phyloP scores from a whole-genome alignment of 2,113 vertebrate genomes.

The Microcebus jonahi region DNA sequence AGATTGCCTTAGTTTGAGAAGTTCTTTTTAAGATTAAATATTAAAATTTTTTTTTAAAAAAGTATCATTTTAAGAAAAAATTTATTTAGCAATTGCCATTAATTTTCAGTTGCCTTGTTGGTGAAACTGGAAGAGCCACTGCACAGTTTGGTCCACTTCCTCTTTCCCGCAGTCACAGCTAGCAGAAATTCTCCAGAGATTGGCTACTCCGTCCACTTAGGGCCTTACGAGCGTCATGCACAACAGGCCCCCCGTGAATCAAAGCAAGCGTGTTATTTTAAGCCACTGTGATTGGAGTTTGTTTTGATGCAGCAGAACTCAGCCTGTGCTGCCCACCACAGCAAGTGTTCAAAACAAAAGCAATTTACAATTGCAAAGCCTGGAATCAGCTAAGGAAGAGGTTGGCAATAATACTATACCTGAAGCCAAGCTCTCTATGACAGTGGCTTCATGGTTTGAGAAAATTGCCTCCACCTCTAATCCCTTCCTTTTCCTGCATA shows the following conservation, averaged over 20 bases:
- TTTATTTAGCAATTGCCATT: too few relatives aligned
- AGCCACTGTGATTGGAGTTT: neutral
- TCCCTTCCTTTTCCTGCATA: neutral
- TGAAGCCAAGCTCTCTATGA: neutral
- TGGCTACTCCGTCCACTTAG: fast-evolving
- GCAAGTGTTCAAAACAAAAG: neutral
- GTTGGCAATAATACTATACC: fast-evolving
- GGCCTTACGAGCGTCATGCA: neutral
- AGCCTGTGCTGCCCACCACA: too few relatives aligned
- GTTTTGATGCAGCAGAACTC: neutral
- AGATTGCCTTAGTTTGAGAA: neutral
- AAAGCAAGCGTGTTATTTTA: neutral
- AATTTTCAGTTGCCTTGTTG: neutral
- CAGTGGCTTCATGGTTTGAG: neutral
- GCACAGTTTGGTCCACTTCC: fast-evolving
- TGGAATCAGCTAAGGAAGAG: fast-evolving
- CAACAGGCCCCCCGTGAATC: fast-evolving
- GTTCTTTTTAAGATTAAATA: neutral
- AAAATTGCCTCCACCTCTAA: neutral
- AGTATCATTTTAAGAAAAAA: neutral
- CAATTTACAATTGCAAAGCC: neutral
- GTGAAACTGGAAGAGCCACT: too few relatives aligned
- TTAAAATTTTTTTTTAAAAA: neutral
- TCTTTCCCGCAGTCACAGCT: fast-evolving
- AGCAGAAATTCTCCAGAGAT: fast-evolving